Evolutionary conservation across 2,888 invertebrate genomes (phyloP).

Genomic region (Scotopteryx bipunctaria): DNA sequence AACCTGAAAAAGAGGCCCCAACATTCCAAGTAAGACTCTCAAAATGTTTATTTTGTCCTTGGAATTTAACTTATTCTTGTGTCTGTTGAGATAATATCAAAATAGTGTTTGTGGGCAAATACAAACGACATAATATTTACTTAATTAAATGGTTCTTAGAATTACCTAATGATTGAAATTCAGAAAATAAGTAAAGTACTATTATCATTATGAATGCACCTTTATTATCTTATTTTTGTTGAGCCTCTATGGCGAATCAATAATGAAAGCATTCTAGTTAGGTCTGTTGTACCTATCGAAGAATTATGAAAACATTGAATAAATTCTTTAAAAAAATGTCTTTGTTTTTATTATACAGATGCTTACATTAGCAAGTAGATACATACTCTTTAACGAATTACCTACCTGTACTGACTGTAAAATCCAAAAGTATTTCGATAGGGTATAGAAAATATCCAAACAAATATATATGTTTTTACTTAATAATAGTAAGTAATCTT

Average conservation of each 20-base stretch:
- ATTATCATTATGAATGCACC: conserved; percentile 18
- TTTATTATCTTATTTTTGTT: conserved; percentile 30
- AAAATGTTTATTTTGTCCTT: too few relatives aligned
- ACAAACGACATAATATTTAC: conserved; percentile 20
- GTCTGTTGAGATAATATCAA: conserved; percentile 7
- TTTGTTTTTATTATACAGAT: conserved; percentile 15
- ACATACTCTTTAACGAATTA: too few relatives aligned
- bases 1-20: not conserved
- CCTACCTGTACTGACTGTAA: too few relatives aligned
- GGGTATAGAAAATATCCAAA: too few relatives aligned
- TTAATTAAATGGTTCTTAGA: conserved; percentile 13
- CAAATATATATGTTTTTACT: too few relatives aligned
- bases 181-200: conserved; percentile 25
- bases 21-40: conserved; percentile 18
- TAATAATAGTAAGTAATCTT: too few relatives aligned
- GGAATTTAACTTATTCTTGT: conserved; percentile 17
- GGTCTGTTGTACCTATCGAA: conserved; percentile 33
- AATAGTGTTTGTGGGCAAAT: conserved; percentile 9
- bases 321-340: conserved; percentile 31
- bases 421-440: too few relatives aligned
- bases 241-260: conserved; percentile 25
- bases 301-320: conserved; percentile 36
- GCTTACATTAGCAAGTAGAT: too few relatives aligned
- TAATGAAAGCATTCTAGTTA: conserved; percentile 28
- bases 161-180: conserved; percentile 12